Percentiles rank a stretch among this genome's conserved stretches.
phyloP scores from a whole-genome alignment of 2,113 vertebrate genomes.

The Phylloscopus trochilus region DNA sequence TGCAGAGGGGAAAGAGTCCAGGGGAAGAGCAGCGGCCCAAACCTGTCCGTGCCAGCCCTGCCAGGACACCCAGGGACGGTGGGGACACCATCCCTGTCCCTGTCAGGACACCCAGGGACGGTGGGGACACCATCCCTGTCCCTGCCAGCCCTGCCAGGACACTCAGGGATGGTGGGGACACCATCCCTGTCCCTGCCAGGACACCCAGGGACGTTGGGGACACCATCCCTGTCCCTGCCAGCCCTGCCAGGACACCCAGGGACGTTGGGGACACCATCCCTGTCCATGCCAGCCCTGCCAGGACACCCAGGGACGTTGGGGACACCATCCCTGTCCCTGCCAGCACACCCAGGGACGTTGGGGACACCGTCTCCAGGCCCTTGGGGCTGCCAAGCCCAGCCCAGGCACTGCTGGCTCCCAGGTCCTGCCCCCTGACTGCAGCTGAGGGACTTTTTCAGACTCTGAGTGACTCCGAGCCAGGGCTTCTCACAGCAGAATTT shows the following conservation, averaged over 20 bases:
- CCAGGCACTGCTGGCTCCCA: background rate
- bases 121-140: no score
- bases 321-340: background rate
- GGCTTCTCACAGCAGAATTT: background rate
- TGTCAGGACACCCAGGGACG: no score
- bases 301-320: fast-evolving
- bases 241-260: no score
- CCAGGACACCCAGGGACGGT: no score
- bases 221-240: no score
- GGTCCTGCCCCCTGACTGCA: background rate
- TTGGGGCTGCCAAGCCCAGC: background rate
- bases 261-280: background rate
- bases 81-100: background rate
- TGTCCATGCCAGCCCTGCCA: background rate
- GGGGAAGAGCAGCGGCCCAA: no score
- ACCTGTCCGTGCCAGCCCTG: no score
- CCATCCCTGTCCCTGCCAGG: background rate
- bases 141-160: background rate
- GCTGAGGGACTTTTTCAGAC: fast-evolving
- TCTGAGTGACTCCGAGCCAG: background rate
- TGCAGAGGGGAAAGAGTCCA: no score
- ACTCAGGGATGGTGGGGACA: background rate
- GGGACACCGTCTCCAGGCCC: background rate
- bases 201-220: background rate
- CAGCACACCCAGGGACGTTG: background rate